Conservation (phyloP, 2,113 vertebrate species). For the Mustela lutreola region DNA sequence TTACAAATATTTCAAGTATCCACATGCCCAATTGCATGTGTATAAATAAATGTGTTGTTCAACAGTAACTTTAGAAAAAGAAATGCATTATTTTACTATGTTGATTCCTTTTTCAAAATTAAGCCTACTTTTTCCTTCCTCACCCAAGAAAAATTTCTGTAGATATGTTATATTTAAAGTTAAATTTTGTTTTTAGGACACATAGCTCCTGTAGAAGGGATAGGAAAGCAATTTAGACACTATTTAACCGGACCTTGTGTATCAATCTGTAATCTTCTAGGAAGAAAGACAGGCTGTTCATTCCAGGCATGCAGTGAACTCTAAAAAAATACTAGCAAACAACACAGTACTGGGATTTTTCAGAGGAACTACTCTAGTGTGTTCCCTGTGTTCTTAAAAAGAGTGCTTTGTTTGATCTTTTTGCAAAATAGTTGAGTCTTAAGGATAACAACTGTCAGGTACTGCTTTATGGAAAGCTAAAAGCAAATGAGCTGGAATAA, state of each 20-base stretch:
- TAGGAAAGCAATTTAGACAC: background rate
- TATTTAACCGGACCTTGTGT: slow-evolving; percentile 42
- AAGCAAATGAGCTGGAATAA: slow-evolving; percentile 44
- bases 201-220: background rate
- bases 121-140: background rate
- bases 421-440: background rate
- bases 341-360: background rate
- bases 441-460: background rate
- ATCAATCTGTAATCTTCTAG: slow-evolving; percentile 8
- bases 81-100: background rate
- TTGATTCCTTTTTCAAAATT: slow-evolving; percentile 42
- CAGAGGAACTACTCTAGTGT: background rate
- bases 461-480: slow-evolving; percentile 31
- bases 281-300: background rate
- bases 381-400: slow-evolving; percentile 1
- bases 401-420: background rate
- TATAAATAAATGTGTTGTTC: background rate
- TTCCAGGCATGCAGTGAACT: slow-evolving; percentile 56
- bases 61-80: slow-evolving; percentile 3
- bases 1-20: slow-evolving; percentile 21
- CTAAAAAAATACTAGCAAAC: slow-evolving; percentile 25
- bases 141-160: background rate
- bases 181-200: background rate
- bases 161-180: background rate
- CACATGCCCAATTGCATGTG: background rate